Percentiles rank a stretch among this genome's conserved stretches.
Evolutionary conservation across 2,888 invertebrate genomes (phyloP).

Genomic region (Macrosiphum euphorbiae): DNA sequence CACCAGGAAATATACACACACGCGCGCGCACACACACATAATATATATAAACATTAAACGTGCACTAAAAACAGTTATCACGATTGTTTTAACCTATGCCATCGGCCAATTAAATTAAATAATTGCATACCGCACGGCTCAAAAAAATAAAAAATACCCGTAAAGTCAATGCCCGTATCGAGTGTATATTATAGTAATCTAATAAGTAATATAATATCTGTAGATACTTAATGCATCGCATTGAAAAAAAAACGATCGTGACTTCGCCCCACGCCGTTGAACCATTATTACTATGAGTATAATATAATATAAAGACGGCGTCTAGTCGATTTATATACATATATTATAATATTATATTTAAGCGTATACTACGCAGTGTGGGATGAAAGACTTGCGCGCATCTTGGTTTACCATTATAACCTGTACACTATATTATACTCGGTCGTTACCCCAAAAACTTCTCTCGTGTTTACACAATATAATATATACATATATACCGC

Average conservation of each 20-base stretch:
- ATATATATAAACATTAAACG: not conserved
- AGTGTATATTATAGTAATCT: not conserved
- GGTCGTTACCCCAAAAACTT: not conserved
- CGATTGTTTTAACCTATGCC: slow-evolving; percentile 21
- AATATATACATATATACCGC: not conserved
- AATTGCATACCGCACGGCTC: slow-evolving; percentile 12
- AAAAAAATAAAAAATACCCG: not conserved
- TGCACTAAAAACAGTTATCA: not conserved
- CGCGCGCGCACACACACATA: not conserved
- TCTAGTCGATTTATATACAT: not conserved
- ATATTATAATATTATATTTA: not conserved
- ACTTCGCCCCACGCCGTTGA: not conserved
- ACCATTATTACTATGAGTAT: not conserved
- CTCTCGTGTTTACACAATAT: not conserved
- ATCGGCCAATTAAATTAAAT: slow-evolving; percentile 43
- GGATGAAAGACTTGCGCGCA: not conserved
- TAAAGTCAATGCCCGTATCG: slow-evolving; percentile 4
- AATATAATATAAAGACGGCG: not conserved
- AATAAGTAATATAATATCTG: slow-evolving; percentile 8
- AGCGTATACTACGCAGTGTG: not conserved
- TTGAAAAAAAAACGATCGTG: not conserved
- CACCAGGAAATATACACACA: not conserved
- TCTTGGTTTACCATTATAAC: not conserved
- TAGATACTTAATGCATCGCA: not conserved
- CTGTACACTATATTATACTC: not conserved